A percentile compares a stretch with the other conserved stretches of the same genome.
Conservation (phyloP, 2,888 invertebrate species). For the Cantharis lateralis region DNA sequence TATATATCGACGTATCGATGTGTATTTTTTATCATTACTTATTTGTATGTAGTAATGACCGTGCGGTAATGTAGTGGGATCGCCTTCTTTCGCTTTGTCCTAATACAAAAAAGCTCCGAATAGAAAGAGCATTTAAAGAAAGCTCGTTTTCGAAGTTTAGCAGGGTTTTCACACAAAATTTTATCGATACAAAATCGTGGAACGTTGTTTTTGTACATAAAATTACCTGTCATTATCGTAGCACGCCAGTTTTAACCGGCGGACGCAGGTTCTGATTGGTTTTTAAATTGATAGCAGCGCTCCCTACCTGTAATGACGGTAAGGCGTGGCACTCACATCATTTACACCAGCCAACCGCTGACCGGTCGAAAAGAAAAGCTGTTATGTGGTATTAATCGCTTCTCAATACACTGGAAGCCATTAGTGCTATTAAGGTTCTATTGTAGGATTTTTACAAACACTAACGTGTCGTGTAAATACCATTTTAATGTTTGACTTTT, state of each 20-base stretch:
- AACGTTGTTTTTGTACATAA: conserved; percentile 48
- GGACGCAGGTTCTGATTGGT: conserved; percentile 54
- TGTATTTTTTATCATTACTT: neutral
- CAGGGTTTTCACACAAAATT: conserved; percentile 23
- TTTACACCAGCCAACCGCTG: conserved; percentile 56
- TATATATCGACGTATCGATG: neutral
- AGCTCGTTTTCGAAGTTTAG: conserved; percentile 18
- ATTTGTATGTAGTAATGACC: neutral
- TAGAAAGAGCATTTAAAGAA: neutral
- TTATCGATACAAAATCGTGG: conserved; percentile 44
- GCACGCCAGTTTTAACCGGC: conserved; percentile 50
- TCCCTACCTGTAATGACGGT: conserved; percentile 55
- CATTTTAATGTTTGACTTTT: conserved; percentile 27
- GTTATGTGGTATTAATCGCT: conserved; percentile 50
- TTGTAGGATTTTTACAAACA: conserved; percentile 43
- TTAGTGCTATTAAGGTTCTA: conserved; percentile 46
- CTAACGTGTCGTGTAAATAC: conserved; percentile 37
- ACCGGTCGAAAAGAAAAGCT: conserved; percentile 48
- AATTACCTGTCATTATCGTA: conserved; percentile 50
- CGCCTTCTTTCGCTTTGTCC: neutral
- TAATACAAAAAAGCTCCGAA: neutral
- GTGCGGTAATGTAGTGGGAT: neutral
- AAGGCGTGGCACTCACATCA: conserved; percentile 56
- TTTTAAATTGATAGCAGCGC: conserved; percentile 57
- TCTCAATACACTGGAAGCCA: conserved; percentile 52